Conservation (phyloP, 2,113 vertebrate genomes). For the Mesocricetus auratus region DNA sequence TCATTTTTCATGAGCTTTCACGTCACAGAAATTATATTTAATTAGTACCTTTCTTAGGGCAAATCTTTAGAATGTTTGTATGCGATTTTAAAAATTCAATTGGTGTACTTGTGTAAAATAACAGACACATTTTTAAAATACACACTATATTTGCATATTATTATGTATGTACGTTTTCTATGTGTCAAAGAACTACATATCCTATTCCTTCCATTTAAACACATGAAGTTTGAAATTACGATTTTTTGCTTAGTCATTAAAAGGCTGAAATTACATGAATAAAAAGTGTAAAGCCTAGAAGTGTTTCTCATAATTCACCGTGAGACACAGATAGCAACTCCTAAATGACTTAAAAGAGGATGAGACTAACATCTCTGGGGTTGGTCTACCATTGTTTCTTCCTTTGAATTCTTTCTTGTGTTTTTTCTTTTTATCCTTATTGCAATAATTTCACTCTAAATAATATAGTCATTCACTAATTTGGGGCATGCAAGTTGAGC, state of each 20-base stretch:
- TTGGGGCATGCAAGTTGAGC: not conserved
- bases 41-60: not conserved
- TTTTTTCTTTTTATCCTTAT: not conserved
- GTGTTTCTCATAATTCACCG: not conserved
- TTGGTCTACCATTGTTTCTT: not conserved
- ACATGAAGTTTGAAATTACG: not conserved
- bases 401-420: not conserved
- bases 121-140: not conserved
- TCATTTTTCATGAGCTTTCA: constrained; percentile 14
- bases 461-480: not conserved
- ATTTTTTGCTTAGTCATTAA: not conserved
- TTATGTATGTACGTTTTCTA: not conserved
- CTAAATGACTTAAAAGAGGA: not conserved
- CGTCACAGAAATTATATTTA: not conserved
- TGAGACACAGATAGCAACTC: constrained; percentile 48
- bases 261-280: not conserved
- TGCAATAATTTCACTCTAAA: not conserved
- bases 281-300: not conserved
- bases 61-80: not conserved
- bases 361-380: not conserved
- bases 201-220: not conserved
- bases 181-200: not conserved
- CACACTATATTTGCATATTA: not conserved
- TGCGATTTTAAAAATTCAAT: constrained; percentile 6
- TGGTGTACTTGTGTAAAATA: constrained; percentile 17